These are phyloP conservation scores for Thera obeliscata DNA, from an alignment of 2,888 invertebrate species.

Conservation along the genomic window DNA sequence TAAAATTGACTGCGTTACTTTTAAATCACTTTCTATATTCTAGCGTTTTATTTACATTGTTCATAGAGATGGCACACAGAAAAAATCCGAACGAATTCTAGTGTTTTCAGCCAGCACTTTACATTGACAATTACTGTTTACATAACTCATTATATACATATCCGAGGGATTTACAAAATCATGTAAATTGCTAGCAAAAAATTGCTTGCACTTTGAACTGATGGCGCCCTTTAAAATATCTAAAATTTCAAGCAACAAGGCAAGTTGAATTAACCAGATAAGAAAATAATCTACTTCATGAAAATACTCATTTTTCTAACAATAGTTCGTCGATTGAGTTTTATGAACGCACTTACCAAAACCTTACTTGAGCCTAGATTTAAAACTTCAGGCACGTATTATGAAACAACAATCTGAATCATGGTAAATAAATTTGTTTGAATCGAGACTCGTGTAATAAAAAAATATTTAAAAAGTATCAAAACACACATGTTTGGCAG, in stretches of 20 bases:
- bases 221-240: constrained; percentile 22
- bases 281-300: constrained; percentile 10
- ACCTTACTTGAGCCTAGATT: constrained; percentile 17
- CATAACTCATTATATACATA: background rate
- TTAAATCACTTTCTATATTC: constrained; percentile 51
- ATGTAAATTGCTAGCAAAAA: background rate
- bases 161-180: too few species aligned
- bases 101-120: constrained; percentile 2
- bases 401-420: background rate
- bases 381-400: constrained; percentile 8
- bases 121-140: background rate
- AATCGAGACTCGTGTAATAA: background rate
- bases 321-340: constrained; percentile 8
- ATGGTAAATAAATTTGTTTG: background rate
- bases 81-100: constrained; percentile 16
- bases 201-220: constrained; percentile 29
- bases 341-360: constrained; percentile 2
- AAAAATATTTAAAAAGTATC: too few species aligned
- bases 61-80: constrained; percentile 68
- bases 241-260: constrained; percentile 12
- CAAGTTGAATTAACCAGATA: constrained; percentile 9
- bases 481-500: too few species aligned
- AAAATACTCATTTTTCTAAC: constrained; percentile 22
- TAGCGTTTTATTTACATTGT: constrained; percentile 69
- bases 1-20: constrained; percentile 79